Conservation (phyloP, 64 coral and sea anemone species). For the Hydrozoanthus tunicans region DNA sequence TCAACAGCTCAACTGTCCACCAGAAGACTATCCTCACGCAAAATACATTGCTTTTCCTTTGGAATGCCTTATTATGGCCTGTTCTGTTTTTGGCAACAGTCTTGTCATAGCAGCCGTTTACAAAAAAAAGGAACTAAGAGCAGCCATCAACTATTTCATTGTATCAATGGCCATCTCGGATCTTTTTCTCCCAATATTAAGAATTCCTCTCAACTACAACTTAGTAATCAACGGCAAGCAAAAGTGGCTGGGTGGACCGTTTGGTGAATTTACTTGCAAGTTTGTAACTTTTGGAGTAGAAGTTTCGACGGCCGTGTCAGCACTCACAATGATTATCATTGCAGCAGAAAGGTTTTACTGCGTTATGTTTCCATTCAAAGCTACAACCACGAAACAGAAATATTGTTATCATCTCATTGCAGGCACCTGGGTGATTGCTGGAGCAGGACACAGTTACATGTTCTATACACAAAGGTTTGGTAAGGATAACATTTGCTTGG, state of each 20-base stretch:
- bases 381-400: neutral
- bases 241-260: neutral
- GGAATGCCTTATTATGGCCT: neutral
- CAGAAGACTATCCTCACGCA: neutral
- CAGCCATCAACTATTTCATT: neutral
- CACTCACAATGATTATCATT: constrained; percentile 15
- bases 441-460: neutral
- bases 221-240: neutral
- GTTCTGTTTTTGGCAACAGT: neutral
- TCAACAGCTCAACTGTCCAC: no score
- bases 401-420: neutral
- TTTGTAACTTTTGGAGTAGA: neutral
- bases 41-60: neutral
- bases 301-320: neutral
- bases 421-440: neutral
- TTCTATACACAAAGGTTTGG: neutral
- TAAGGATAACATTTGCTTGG: no score
- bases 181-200: neutral
- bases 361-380: neutral
- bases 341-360: neutral
- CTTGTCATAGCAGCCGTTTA: constrained; percentile 5
- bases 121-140: constrained; percentile 18
- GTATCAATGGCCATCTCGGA: neutral
- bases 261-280: no score
- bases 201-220: neutral